Base-by-base conservation (phyloP, 2,888 invertebrate genomes). In the Strigamia maritima region DNA sequence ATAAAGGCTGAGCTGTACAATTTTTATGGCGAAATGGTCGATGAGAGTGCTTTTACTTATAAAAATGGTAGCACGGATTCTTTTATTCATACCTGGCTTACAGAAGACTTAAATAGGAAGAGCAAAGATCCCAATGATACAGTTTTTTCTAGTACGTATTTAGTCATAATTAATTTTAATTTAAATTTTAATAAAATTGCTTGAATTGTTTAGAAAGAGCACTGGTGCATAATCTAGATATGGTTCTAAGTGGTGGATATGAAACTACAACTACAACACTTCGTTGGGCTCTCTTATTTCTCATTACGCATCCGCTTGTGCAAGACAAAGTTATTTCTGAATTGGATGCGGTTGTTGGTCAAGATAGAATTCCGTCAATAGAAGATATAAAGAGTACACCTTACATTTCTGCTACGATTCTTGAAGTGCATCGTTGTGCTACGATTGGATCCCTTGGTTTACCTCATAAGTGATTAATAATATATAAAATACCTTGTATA, bases 261-360 rank as follows among this genome's bases (percentile, higher is more conserved):
- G 77, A 77, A 35, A 77, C 77, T 6, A 77, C 77, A 24, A 77
- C 77, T 3, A 77, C 77, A 4, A 44, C 77, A 19, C 77, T 77
- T 22, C 22, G 44, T 22, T 77, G 77, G 77, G 49, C 31, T 44
- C 49, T 77, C 7, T 19, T 77, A 16, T 77, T 44, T 77, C n/a
- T 77, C 2, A 10, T 77, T 8, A 26, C 6, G n/a, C 49, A 44
- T 77, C 77, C 77, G 14, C 40, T 44, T 40, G 49, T 78, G 19
- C 78, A 78, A 65, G 35, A 78, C 8, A 78, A 65, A 78, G 8
- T 78, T 24, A 60, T 19, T n/a, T 6, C 22, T 2, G 78, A 78
- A 65, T 60, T 65, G 4, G 78, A 78, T 65, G 35, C 24, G 2
- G 65, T 65, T 24, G 16, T 78, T n/a, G 78, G 78, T 22, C 7